Conservation (phyloP, 2,113 vertebrate genomes). For the Picathartes gymnocephalus region DNA sequence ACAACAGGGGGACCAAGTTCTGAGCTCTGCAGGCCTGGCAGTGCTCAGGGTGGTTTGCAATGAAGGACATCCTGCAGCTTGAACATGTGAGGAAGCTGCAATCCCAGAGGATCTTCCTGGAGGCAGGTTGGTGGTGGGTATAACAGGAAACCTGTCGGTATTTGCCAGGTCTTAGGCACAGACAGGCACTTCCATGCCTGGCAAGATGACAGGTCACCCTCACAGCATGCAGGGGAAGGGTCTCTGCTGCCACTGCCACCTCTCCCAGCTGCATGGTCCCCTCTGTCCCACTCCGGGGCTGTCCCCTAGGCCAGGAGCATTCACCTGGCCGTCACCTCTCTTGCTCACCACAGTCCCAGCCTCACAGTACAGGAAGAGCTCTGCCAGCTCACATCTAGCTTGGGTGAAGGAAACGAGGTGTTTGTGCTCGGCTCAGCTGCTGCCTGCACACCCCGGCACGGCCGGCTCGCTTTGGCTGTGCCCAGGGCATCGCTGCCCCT, state of each 20-base stretch:
- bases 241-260: background rate
- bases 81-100: background rate
- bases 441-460: fast-evolving
- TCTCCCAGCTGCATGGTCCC: background rate
- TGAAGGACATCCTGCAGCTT: fast-evolving
- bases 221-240: fast-evolving
- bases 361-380: fast-evolving
- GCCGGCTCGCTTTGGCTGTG: fast-evolving
- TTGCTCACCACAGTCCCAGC: fast-evolving
- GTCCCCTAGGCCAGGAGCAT: background rate
- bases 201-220: background rate
- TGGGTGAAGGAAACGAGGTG: fast-evolving
- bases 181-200: fast-evolving
- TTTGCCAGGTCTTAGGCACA: background rate
- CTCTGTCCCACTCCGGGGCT: background rate
- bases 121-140: background rate
- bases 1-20: background rate
- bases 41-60: fast-evolving
- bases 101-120: background rate
- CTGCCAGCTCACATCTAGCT: background rate
- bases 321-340: background rate
- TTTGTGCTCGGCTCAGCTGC: background rate
- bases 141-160: background rate
- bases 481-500: background rate
- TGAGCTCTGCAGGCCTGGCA: background rate